Evolutionary conservation across 2,888 invertebrate genomes (phyloP).

Genomic region (Dysmachus trigonus): DNA sequence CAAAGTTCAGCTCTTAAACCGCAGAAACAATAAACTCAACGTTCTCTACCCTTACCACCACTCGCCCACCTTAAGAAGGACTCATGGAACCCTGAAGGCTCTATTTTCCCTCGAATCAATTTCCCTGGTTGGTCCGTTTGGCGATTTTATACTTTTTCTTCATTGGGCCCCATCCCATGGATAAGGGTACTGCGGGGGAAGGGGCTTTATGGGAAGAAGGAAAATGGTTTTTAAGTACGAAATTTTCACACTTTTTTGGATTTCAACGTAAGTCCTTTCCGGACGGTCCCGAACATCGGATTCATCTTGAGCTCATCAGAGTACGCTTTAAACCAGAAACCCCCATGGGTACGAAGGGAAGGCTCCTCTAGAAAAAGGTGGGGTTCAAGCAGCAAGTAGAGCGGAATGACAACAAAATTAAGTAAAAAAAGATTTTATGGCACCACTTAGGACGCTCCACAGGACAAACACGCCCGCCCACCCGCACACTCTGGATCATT

Average conservation of each 20-base stretch:
- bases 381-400: background rate
- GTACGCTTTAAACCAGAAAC: background rate
- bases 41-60: background rate
- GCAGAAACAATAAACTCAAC: background rate
- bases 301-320: background rate
- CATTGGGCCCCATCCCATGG: background rate
- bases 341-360: background rate
- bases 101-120: background rate
- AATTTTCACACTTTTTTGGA: background rate
- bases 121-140: background rate
- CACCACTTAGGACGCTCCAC: background rate
- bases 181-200: background rate
- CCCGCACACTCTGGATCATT: background rate
- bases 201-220: background rate
- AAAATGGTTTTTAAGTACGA: background rate
- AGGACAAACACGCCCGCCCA: background rate
- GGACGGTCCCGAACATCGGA: background rate
- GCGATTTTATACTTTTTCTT: background rate
- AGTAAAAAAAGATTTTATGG: conserved; percentile 9
- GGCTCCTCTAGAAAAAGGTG: background rate
- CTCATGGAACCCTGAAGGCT: background rate
- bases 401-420: conserved; percentile 8
- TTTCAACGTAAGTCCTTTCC: background rate
- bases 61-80: background rate
- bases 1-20: background rate